Percentiles rank a stretch among this genome's conserved stretches.
phyloP scores from a whole-genome alignment of 2,888 invertebrate species.

The Endotricha flammealis region DNA sequence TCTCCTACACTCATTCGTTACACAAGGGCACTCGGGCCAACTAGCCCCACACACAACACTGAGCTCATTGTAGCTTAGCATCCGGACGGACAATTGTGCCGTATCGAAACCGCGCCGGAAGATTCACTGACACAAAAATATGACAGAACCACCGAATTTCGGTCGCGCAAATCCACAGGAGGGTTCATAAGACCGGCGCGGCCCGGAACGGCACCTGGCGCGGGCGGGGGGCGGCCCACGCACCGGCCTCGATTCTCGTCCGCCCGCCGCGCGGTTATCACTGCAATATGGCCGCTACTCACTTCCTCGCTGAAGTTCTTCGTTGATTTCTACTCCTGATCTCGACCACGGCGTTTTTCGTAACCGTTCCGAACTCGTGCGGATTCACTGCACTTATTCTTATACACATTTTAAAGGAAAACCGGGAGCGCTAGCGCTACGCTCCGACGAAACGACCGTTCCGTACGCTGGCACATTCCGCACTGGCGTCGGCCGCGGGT shows the following conservation, averaged over 20 bases:
- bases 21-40: conserved; percentile 71
- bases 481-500: conserved; percentile 74
- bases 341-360: conserved; percentile 75
- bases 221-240: conserved; percentile 78
- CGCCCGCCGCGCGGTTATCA: conserved; percentile 79
- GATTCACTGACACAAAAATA: conserved; percentile 69
- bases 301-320: conserved; percentile 79
- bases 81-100: conserved; percentile 46
- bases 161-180: conserved; percentile 79
- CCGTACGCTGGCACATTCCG: conserved; percentile 77
- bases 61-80: conserved; percentile 33
- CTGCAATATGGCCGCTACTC: conserved; percentile 79
- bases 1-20: conserved; percentile 66
- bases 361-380: conserved; percentile 77
- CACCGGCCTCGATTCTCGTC: conserved; percentile 79
- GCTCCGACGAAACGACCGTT: conserved; percentile 80
- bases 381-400: conserved; percentile 78
- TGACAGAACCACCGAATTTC: conserved; percentile 69
- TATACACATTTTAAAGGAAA: conserved; percentile 79
- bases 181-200: conserved; percentile 80
- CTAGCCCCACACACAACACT: conserved; percentile 69
- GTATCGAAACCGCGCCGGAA: conserved; percentile 65
- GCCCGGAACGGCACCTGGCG: conserved; percentile 79
- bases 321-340: conserved; percentile 78
- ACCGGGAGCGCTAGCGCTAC: conserved; percentile 78